phyloP scores from a whole-genome alignment of 37 sponge, comb jelly and placozoan genomes.

The Eunapius fragilis region DNA sequence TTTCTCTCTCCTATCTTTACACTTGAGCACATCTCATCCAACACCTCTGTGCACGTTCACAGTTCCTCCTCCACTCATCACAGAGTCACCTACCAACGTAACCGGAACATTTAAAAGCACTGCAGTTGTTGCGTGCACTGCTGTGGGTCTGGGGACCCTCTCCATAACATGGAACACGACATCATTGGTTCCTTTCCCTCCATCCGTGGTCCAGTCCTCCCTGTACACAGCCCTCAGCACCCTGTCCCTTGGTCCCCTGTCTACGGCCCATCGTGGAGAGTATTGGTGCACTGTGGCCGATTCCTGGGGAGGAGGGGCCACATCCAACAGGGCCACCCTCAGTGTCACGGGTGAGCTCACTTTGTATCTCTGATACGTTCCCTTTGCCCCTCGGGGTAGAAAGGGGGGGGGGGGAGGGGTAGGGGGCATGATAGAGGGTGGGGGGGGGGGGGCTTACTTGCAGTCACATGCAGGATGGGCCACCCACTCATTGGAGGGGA shows the following conservation, averaged over 20 bases:
- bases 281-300: neutral
- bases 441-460: too few species aligned
- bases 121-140: neutral
- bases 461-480: too few species aligned
- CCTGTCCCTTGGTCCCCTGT: neutral
- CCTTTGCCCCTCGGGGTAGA: too few species aligned
- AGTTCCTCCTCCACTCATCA: neutral
- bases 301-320: neutral
- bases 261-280: neutral
- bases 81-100: neutral
- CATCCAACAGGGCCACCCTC: neutral
- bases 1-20: too few species aligned
- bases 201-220: neutral
- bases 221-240: neutral
- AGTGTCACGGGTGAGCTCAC: neutral
- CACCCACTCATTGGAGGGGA: too few species aligned
- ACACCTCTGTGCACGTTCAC: too few species aligned
- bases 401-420: too few species aligned
- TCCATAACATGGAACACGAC: neutral
- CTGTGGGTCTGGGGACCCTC: neutral
- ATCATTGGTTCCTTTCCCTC: neutral
- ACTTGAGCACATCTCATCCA: too few species aligned
- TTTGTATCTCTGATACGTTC: too few species aligned
- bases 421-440: too few species aligned
- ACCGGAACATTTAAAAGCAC: neutral